Evolutionary conservation across 2,113 vertebrate genomes (phyloP).

Genomic region (Toxostoma redivivum): DNA sequence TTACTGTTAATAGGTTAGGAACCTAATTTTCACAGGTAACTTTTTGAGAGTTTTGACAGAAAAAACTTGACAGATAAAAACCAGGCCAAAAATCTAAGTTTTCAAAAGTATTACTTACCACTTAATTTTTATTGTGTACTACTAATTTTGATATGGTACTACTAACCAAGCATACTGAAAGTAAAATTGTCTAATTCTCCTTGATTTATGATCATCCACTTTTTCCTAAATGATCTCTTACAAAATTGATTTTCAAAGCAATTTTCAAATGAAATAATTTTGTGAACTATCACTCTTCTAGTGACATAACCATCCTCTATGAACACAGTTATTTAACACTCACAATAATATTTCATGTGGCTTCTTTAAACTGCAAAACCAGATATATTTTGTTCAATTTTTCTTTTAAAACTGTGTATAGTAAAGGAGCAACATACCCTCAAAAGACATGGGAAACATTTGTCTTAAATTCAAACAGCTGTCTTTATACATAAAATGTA

Average conservation of each 20-base stretch:
- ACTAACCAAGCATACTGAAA: neutral
- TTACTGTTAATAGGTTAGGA: neutral
- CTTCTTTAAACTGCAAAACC: neutral
- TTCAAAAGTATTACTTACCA: neutral
- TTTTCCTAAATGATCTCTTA: neutral
- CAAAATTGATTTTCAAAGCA: neutral
- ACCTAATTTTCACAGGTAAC: neutral
- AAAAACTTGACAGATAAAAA: neutral
- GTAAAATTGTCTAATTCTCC: neutral
- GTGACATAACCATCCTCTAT: neutral
- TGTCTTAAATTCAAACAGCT: neutral
- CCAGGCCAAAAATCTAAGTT: neutral
- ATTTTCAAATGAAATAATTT: neutral
- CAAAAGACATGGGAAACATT: neutral
- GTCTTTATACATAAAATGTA: neutral
- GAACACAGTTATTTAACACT: neutral
- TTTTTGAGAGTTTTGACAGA: neutral
- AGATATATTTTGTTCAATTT: neutral
- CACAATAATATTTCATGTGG: neutral
- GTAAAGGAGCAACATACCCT: neutral
- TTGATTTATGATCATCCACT: neutral
- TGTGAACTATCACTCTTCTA: neutral
- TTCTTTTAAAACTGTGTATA: neutral
- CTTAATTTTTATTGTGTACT: neutral
- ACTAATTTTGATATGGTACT: neutral